phyloP scores from a whole-genome alignment of 2,888 invertebrate species.

The Apotomis betuletana region DNA sequence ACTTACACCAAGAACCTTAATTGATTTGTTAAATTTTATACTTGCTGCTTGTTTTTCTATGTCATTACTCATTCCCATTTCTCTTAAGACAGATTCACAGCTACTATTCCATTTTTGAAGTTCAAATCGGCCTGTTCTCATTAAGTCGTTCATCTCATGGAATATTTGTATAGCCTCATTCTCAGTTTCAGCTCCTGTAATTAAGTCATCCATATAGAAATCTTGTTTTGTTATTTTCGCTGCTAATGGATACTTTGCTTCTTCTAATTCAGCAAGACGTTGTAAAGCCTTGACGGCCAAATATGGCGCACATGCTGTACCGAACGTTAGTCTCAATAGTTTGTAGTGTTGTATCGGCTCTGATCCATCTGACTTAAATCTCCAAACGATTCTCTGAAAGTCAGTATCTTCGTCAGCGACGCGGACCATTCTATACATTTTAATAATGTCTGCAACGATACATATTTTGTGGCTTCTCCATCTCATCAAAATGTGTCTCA shows the following conservation, averaged over 20 bases:
- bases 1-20: constrained; percentile 14
- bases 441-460: too few species aligned
- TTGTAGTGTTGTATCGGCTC: constrained; percentile 8
- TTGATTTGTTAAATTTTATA: constrained; percentile 12
- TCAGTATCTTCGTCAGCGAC: neutral
- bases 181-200: constrained; percentile 19
- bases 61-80: neutral
- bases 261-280: constrained; percentile 39
- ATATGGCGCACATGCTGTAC: constrained; percentile 17
- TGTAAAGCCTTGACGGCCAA: constrained; percentile 31
- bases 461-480: too few species aligned
- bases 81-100: constrained; percentile 10
- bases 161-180: constrained; percentile 43
- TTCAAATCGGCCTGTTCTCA: constrained; percentile 44
- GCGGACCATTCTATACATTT: too few species aligned
- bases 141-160: constrained; percentile 43
- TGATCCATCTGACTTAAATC: constrained; percentile 6
- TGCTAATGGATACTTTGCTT: constrained; percentile 33
- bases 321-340: constrained; percentile 9
- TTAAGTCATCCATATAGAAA: constrained; percentile 43
- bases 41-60: constrained; percentile 5
- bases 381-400: constrained; percentile 7
- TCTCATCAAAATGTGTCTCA: constrained; percentile 22
- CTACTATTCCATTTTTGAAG: constrained; percentile 47
- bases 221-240: constrained; percentile 41